Evolutionary conservation across 2,888 invertebrate genomes (phyloP), one percentile per base, ranked within the genome.

Genomic region (Diadegma fenestrale): DNA sequence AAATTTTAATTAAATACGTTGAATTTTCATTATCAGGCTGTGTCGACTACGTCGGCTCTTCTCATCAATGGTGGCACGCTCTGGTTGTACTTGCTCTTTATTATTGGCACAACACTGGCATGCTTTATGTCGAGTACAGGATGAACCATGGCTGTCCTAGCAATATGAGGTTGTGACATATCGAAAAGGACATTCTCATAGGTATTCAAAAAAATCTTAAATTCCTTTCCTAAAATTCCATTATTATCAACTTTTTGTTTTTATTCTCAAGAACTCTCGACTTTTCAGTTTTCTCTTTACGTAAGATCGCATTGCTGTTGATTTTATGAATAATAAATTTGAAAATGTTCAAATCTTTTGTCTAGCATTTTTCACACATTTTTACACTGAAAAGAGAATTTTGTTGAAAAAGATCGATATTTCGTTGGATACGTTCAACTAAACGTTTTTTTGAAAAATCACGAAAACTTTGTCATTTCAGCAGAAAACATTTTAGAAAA

Each of bases 31-130:
- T 92, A 94, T 43, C 91, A 95, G 96, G 96, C n/a, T 94, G 96
- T 92, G 97, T 99, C 90, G 99, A 99, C 94, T 98, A 97, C 93
- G 95, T 99, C 64, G 99, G 99, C 0, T 98, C 98, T 89, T 99
- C 98, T 48, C 99, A 99, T 94, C 99, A 99, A 92, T 98, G 98
- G 97, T 99, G 99, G 99, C 99, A 99, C 94, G 95, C 98, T 37
- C 95, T 99, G 80, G 97, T 99, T 0, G 96, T 99, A 7, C 95
- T 96, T 0, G 98, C 98, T 0, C 96, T 99, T 69, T 97, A 98
- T 93, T 99, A 98, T 94, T 99, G 99, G 99, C 99, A 99, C 94
- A 97, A 97, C 93, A 96, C 98, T 4, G 98, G 97, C 73, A 96
- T 97, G 95, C 95, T 97, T 91, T 97, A 97, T 92, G 96, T 97